Conservation (phyloP, 1,140 invertebrate species). For the Polypedilum vanderplanki region DNA sequence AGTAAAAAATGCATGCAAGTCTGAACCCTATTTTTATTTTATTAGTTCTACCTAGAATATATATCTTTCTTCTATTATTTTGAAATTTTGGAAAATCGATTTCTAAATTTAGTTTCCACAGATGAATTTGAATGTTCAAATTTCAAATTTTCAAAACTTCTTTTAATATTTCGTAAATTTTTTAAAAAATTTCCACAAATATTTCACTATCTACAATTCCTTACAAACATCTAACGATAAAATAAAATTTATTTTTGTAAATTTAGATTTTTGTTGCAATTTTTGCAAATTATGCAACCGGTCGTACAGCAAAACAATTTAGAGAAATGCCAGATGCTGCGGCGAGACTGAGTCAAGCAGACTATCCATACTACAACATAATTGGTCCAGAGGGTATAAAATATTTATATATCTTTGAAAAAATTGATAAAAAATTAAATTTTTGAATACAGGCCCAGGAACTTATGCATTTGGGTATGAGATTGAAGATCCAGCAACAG, state of each 20-base stretch:
- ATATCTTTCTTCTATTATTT: too few species aligned
- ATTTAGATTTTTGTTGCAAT: not conserved
- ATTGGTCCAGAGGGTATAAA: conserved; percentile 29
- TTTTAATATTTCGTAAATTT: too few species aligned
- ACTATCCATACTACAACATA: conserved; percentile 30
- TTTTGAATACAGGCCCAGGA: conserved; percentile 46
- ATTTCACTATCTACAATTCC: too few species aligned
- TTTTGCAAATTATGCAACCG: not conserved
- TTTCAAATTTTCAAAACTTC: too few species aligned
- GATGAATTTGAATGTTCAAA: too few species aligned
- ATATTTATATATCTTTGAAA: not conserved
- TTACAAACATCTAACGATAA: too few species aligned
- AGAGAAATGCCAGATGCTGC: not conserved
- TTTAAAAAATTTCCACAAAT: too few species aligned
- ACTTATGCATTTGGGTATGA: conserved; percentile 64
- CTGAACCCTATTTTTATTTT: too few species aligned
- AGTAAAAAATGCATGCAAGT: too few species aligned
- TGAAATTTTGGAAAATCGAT: too few species aligned
- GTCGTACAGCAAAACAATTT: conserved; percentile 1
- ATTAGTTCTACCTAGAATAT: too few species aligned
- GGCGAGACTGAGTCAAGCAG: not conserved
- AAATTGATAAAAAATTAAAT: conserved; percentile 27
- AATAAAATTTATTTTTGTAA: not conserved
- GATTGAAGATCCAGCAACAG: conserved; percentile 51
- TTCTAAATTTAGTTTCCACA: too few species aligned